Base-by-base conservation (phyloP, 2,113 vertebrate genomes). In the Vulpes vulpes region DNA sequence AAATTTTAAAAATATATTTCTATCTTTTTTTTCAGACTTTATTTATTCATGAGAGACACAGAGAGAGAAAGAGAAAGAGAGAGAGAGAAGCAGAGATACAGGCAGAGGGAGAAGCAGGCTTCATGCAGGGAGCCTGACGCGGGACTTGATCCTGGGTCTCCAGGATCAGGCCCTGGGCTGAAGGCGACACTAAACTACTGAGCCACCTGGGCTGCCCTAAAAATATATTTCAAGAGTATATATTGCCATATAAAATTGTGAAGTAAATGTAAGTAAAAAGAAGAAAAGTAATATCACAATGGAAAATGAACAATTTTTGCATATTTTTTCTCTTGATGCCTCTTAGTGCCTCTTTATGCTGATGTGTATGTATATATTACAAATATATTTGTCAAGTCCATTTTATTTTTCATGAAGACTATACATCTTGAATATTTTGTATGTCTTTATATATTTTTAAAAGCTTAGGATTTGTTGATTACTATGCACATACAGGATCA, bases 181-280 rank as follows among this genome's bases (percentile, higher is more conserved):
- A 43, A 43, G 43, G 43, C 1, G 1, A 43, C 5, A 43, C 43
- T 6, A 43, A 43, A 43, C 43, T 6, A 6, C 43, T 43, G 43
- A 43, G 43, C 43, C 43, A 43, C 43, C 43, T 43, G 5, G 43
- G 43, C 43, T 43, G 43, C 43, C 43, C 43, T 17, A 67, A 86
- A 86, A 78, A 79, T 55, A 15, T 27, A n/a, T 59, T 88, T 94
- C 16, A 60, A 51, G 9, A 30, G 5, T 64, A 10, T 82, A 32
- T 64, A 64, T 64, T 14, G 6, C 65, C 38, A 89, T 62, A 30
- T 73, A 89, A 71, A 81, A 78, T 78, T 43, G 38, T n/a, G 22
- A 57, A 87, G 38, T 79, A 94, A 91, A 87, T 67, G 4, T 57
- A 79, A 87, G 51, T 51, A 82, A 95, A 76, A 78, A 62, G 19